Base-by-base conservation (phyloP, 1,140 invertebrate species). In the Ladona fulva region DNA sequence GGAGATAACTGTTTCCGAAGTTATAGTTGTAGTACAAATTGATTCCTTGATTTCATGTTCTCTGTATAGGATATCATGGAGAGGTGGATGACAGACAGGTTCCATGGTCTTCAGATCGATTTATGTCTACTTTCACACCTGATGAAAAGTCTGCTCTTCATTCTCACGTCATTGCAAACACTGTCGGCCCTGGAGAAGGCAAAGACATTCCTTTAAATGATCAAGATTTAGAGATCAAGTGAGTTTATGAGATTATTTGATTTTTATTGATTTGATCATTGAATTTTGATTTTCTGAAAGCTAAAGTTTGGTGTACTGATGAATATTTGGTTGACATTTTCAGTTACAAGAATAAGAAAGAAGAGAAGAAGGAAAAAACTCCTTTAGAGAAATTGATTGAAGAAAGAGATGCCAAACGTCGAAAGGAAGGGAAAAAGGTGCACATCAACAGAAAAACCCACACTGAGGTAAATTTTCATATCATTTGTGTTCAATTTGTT, bases 361-460 rank as follows among this genome's bases (percentile, higher is more conserved):
- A 66, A 1, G 66, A 37, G 82, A 82, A 73, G 78, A 66, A 22
- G n/a, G 79, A 74, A n/a, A 81, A 82, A 24, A 83, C 86, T 0
- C 81, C 83, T 75, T 25, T 87, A 79, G 89, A 91, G 80, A 82
- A 88, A 66, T 80, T 90, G 25, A 86, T 88, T 0, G 86, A 88
- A 80, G 86, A 90, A 80, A 85, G 91, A 11, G 87, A 92, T 83
- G 85, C 89, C 78, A 90, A 89, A 83, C 86, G 91, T 25, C 85
- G 91, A 0, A 85, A 89, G 81, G 83, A 87, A 1, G 89, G 92
- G 80, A 89, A 87, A 82, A 87, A 88, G 25, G 89, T 90, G 42
- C 88, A 91, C 77, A 90, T 88, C 42, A 90, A 90, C 81, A 87
- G 88, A 76, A 88, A 88, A 80, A 91, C 88, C 78, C 88, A 91